A percentile compares a stretch with the other conserved stretches of the same genome.
These are phyloP conservation scores for Cheilosia impressa DNA, from an alignment of 2,888 invertebrate genomes.

Conservation along the genomic window DNA sequence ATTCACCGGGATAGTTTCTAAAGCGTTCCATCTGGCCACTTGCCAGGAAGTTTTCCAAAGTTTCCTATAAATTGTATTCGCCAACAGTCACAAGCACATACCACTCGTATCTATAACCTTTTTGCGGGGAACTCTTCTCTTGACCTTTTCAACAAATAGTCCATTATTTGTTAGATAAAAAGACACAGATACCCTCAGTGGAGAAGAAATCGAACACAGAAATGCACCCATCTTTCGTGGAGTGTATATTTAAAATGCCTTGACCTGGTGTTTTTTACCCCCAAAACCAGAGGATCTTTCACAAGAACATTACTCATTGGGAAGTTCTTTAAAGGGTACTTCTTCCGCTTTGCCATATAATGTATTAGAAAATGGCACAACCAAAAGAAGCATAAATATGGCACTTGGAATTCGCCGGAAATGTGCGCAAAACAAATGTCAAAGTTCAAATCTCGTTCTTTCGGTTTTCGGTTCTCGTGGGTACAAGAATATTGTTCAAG, in stretches of 20 bases:
- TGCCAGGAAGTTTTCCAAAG: neutral
- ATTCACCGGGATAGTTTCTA: neutral
- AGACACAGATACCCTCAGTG: neutral
- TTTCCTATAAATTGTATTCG: neutral
- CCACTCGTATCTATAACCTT: neutral
- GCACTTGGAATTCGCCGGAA: conserved; percentile 13
- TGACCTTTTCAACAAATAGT: conserved; percentile 24
- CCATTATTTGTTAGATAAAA: conserved; percentile 10
- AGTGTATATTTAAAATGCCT: neutral
- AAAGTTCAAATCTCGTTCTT: conserved; percentile 22
- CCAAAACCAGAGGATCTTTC: neutral
- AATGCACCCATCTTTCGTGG: neutral
- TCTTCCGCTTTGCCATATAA: neutral
- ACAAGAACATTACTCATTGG: conserved; percentile 14
- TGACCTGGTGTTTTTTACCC: conserved; percentile 4
- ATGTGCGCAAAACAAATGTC: conserved; percentile 29
- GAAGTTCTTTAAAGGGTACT: conserved; percentile 9
- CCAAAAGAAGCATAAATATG: neutral
- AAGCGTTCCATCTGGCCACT: neutral
- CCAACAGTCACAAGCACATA: neutral
- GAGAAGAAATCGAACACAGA: neutral
- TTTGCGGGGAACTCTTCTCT: neutral
- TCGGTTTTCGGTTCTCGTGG: neutral
- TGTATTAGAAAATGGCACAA: neutral
- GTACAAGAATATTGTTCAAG: conserved; percentile 3